Base-by-base conservation (phyloP, 1,140 invertebrate genomes). In the Drosophila athabasca region DNA sequence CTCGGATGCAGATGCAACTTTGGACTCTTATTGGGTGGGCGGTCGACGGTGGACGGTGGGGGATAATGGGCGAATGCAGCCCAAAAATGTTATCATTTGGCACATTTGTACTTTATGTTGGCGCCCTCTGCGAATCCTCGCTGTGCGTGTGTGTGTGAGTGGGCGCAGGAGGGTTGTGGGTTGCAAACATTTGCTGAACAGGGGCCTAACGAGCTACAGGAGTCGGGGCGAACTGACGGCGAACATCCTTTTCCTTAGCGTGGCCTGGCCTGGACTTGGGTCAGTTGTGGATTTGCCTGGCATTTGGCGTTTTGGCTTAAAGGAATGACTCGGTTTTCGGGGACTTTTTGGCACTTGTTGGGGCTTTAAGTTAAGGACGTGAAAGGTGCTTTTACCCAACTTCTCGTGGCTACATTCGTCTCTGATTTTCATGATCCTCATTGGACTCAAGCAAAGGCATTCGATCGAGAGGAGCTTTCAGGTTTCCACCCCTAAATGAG, bases 21-120 rank as follows among this genome's bases (percentile, higher is more conserved):
- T 49, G 29, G 52, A 11, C 15, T 51, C 39, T 48, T 26, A 1
- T 31, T 48, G 29, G 45, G 3, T 9, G 26, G 45, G 19, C 43
- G 41, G 65, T 24, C 59, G 35, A 17, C 3, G 26, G 49, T 35
- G 58, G 39, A 24, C 31, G 26, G 13, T 35, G 24, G 62, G 54
- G 17, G 17, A 19, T 19, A 22, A 22, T 59, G 55, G 44, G 55
- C 39, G 55, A 15, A 9, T 22, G 29, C 54, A 57, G 46, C 51
- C 67, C 62, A 55, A 85, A 83, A 84, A 76, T 85, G 64, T 80
- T 85, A 84, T 85, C 82, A 84, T 85, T 77, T 77, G 64, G 62
- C 81, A 76, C 80, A 85, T 84, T 84, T 85, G 77, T 73, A 80
- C 52, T 80, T 80, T 70, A 75, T 72, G 52, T 67, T 45, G 64